A percentile compares a stretch with the other conserved stretches of the same genome.
Evolutionary conservation across 2,888 invertebrate species (phyloP).

Genomic region (Drosophila helvetica): DNA sequence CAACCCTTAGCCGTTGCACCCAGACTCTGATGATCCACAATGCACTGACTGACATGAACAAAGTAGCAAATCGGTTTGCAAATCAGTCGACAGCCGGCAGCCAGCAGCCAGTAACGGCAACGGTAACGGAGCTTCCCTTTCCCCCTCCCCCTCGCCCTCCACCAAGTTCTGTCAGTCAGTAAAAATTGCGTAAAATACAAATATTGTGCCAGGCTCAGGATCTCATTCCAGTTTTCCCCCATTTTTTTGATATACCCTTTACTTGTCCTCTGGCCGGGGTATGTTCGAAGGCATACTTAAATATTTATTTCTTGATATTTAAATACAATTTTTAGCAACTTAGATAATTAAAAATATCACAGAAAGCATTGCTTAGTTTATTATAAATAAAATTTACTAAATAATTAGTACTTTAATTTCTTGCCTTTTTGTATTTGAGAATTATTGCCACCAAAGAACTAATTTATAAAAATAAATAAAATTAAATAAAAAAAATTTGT

Average conservation of each 20-base stretch:
- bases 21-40: constrained; percentile 66
- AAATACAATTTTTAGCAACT: no score
- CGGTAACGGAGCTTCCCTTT: constrained; percentile 20
- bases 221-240: constrained; percentile 25
- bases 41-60: constrained; percentile 73
- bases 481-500: no score
- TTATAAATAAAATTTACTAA: no score
- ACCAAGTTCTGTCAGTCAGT: constrained; percentile 58
- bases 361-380: no score
- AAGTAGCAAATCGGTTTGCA: constrained; percentile 76
- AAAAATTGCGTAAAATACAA: constrained; percentile 80
- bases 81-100: constrained; percentile 57
- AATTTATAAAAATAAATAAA: no score
- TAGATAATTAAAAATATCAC: no score
- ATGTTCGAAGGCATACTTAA: neutral
- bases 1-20: constrained; percentile 2
- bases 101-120: constrained; percentile 45
- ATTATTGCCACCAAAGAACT: no score
- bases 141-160: neutral
- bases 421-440: no score
- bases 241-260: constrained; percentile 7
- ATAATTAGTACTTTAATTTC: no score
- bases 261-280: neutral
- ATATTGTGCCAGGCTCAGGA: constrained; percentile 66
- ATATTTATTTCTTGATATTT: no score